Evolutionary conservation across 2,888 invertebrate species (phyloP).

Genomic region (Hirtodrosophila cameraria): DNA sequence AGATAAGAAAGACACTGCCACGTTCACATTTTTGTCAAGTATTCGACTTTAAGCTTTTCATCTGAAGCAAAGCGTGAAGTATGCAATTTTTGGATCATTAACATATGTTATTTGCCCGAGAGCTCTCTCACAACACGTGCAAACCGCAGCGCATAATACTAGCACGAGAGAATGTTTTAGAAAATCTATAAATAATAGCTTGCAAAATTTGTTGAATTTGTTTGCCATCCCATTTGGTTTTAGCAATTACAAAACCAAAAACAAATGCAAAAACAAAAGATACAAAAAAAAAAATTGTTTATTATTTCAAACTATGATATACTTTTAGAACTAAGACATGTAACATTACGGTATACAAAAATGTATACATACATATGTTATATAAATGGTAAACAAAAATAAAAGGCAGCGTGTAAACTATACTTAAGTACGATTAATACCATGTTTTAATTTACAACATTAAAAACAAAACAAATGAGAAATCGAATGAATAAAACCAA

Average conservation of each 20-base stretch:
- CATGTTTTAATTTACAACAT: conserved; percentile 39
- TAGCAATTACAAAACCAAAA: conserved; percentile 40
- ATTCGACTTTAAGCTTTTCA: conserved; percentile 45
- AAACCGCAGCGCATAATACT: conserved; percentile 49
- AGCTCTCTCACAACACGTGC: conserved; percentile 50
- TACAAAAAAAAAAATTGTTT: conserved; percentile 20
- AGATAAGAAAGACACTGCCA: conserved; percentile 47
- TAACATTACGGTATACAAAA: conserved; percentile 63
- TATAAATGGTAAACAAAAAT: conserved; percentile 50
- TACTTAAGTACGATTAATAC: conserved; percentile 46
- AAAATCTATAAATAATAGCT: conserved; percentile 43
- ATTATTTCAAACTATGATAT: conserved; percentile 46
- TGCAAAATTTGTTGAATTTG: conserved; percentile 42
- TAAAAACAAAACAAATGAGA: conserved; percentile 42
- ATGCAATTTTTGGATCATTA: conserved; percentile 52
- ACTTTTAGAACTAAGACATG: conserved; percentile 53
- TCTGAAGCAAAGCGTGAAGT: conserved; percentile 25
- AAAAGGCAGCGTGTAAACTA: conserved; percentile 54
- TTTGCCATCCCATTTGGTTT: conserved; percentile 52
- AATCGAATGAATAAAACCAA: conserved; percentile 17
- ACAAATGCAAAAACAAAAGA: conserved; percentile 13
- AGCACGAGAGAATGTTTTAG: conserved; percentile 43
- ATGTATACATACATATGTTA: conserved; percentile 53
- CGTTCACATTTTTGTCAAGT: conserved; percentile 45
- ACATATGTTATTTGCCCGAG: conserved; percentile 48